Conservation (phyloP, 1,140 invertebrate species). For the Nomia melanderi region DNA sequence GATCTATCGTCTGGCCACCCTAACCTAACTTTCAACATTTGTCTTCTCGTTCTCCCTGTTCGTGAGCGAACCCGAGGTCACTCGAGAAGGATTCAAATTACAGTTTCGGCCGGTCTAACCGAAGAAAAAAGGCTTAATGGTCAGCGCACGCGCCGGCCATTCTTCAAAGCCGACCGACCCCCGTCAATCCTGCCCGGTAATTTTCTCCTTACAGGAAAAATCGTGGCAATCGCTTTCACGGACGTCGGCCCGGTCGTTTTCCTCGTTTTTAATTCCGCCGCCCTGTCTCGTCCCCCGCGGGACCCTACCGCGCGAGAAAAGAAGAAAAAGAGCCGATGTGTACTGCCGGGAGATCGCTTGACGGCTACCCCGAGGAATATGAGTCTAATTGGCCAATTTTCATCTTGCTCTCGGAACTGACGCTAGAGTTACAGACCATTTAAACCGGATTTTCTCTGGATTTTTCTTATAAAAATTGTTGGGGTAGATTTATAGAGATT, state of each 20-base stretch:
- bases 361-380: too few relatives aligned
- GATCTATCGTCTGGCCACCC: too few relatives aligned
- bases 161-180: neutral
- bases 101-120: neutral
- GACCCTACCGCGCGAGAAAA: neutral
- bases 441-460: too few relatives aligned
- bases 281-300: too few relatives aligned
- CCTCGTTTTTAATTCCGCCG: too few relatives aligned
- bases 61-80: neutral
- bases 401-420: too few relatives aligned
- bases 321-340: neutral
- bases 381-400: too few relatives aligned
- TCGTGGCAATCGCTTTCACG: slow-evolving; percentile 4
- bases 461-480: too few relatives aligned
- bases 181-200: neutral
- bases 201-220: slow-evolving; percentile 22
- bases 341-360: too few relatives aligned
- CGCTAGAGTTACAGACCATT: too few relatives aligned
- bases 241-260: too few relatives aligned
- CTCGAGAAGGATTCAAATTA: neutral
- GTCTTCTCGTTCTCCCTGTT: neutral
- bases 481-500: too few relatives aligned
- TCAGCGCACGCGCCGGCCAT: slow-evolving; percentile 2
- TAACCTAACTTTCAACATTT: neutral
- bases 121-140: neutral